Evolutionary conservation across 2,113 vertebrate species (phyloP), one percentile per base, ranked within the genome.

Genomic region (Lutjanus erythropterus): DNA sequence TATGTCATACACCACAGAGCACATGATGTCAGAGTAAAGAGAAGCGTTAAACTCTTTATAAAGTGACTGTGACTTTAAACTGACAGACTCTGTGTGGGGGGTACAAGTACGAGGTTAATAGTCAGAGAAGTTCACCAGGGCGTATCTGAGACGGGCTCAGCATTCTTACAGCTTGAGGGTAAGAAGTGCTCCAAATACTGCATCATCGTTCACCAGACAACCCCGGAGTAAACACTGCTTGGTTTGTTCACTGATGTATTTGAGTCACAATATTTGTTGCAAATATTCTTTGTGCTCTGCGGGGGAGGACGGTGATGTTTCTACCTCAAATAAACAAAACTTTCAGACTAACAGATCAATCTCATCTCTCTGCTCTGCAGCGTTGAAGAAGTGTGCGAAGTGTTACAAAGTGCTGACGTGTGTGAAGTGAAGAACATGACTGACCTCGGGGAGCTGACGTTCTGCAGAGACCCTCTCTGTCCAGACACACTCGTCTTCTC

Each of bases 381-480:
- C 71, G 86, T 92, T 78, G 92, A 96, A 80, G 96, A 97, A 25
- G 94, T 97, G 78, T 94, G 94, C 75, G 77, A 81, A 44, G 76
- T 56, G 19, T 85, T 99, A 81, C 88, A 65, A 85, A 89, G 52
- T 4, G 89, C 90, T 14, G 95, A 96, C 60, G 89, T 97, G 85
- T 46, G 37, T 39, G 92, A 94, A 87, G 96, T 95, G 53, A 80
- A 93, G 31, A 94, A 93, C 44, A 41, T 92, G 27, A 66, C 88
- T 27, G 86, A 95, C 23, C 86, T 96, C 0, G 47, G 77, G 14
- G 92, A 80, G 55, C 88, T 89, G 1, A 81, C 92, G 0, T 98
- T 97, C 88, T 96, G 96, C 86, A 55, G 92, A 88, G 97, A 99
- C 87, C 90, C 92, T 0, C 96, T 97, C 52, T 98, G 97, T 86